Percentiles rank a stretch among this genome's conserved stretches.
These are phyloP conservation scores for Pogonophryne albipinna DNA, from an alignment of 2,797 vertebrate species.

Conservation along the genomic window DNA sequence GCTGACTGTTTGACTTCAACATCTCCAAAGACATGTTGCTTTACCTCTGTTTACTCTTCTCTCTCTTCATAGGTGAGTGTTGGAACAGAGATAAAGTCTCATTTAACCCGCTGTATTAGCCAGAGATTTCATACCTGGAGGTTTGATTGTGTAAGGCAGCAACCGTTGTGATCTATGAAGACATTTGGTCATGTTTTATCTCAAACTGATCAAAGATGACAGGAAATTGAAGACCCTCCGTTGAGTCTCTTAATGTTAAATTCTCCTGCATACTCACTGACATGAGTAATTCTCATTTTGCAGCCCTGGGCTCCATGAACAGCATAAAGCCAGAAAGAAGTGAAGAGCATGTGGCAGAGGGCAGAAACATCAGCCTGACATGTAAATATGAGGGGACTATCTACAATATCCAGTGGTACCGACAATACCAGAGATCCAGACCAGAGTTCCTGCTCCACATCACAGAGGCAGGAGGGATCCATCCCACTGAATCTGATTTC, in stretches of 20 bases:
- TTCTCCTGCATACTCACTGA: conserved; percentile 31
- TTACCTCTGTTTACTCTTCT: conserved; percentile 12
- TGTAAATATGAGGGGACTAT: conserved; percentile 22
- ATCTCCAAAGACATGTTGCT: conserved; percentile 35
- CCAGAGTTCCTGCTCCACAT: conserved; percentile 44
- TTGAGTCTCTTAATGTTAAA: conserved; percentile 2
- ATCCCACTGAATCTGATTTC: conserved; percentile 10
- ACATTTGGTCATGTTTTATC: too few species aligned
- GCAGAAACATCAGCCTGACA: conserved; percentile 28
- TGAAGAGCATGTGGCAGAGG: conserved; percentile 33
- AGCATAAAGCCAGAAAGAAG: conserved; percentile 14
- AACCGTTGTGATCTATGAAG: too few species aligned
- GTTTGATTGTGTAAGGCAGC: not conserved
- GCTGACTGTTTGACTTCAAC: conserved; percentile 1
- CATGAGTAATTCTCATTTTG: conserved; percentile 19
- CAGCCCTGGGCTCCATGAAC: conserved; percentile 38
- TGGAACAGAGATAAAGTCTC: not conserved
- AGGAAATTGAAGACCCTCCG: not conserved
- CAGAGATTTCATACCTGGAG: not conserved
- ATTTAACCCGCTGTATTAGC: not conserved
- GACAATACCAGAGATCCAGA: conserved; percentile 36
- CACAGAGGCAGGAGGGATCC: conserved; percentile 15
- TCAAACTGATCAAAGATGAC: too few species aligned
- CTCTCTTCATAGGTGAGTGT: conserved; percentile 17
- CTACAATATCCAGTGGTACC: conserved; percentile 40